Evolutionary conservation across 2,113 vertebrate species (phyloP).

Genomic region (Axis porcinus): DNA sequence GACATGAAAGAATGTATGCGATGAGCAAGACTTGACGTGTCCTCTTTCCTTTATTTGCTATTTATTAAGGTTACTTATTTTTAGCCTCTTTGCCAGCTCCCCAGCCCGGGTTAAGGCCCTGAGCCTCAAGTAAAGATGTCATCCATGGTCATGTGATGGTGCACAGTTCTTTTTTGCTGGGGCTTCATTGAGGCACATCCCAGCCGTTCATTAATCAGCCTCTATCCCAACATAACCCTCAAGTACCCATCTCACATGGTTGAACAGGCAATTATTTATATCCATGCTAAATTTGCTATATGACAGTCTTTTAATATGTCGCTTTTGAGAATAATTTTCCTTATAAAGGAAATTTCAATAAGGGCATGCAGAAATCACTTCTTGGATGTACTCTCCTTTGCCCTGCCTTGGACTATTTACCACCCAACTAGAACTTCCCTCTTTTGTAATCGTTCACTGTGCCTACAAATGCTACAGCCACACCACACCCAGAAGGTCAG

Average conservation of each 20-base stretch:
- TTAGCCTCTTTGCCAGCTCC: background rate
- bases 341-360: background rate
- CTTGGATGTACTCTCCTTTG: background rate
- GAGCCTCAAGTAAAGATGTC: background rate
- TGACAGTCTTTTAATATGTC: slow-evolving; percentile 24
- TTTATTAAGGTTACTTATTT: background rate
- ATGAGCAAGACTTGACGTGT: background rate
- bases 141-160: accelerated
- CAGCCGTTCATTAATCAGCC: background rate
- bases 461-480: background rate
- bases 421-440: background rate
- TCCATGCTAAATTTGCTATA: background rate
- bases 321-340: slow-evolving; percentile 22
- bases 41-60: background rate
- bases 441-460: background rate
- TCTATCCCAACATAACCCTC: background rate
- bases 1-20: background rate
- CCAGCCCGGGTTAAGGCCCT: background rate
- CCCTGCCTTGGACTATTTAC: background rate
- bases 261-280: slow-evolving; percentile 34
- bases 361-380: background rate
- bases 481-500: background rate
- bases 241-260: background rate
- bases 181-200: background rate
- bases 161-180: background rate